Evolutionary conservation across 2,888 invertebrate genomes (phyloP).

Genomic region (Ennomos quercinarius): DNA sequence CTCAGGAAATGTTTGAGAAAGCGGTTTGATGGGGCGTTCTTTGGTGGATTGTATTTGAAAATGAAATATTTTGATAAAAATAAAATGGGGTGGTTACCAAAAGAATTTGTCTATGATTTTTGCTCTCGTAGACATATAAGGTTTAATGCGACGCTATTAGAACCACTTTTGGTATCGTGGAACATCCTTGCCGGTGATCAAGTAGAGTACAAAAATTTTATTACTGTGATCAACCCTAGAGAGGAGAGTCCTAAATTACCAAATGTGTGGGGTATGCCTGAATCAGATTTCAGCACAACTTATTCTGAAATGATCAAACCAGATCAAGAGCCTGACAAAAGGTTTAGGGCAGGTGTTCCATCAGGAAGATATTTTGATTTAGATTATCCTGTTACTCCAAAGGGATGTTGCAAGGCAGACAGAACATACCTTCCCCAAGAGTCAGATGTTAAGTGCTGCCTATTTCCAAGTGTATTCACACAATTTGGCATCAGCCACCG

Average conservation of each 20-base stretch:
- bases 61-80: conserved; percentile 54
- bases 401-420: conserved; percentile 48
- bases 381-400: conserved; percentile 49
- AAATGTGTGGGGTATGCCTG: conserved; percentile 54
- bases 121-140: conserved; percentile 58
- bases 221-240: conserved; percentile 64
- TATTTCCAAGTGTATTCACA: conserved; percentile 52
- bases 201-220: conserved; percentile 69
- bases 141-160: conserved; percentile 61
- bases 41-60: conserved; percentile 44
- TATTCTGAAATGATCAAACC: conserved; percentile 57
- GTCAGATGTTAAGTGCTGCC: conserved; percentile 48
- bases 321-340: conserved; percentile 38
- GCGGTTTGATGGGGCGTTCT: conserved; percentile 43
- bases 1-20: conserved; percentile 52
- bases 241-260: conserved; percentile 53
- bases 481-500: conserved; percentile 49
- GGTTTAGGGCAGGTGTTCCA: conserved; percentile 51
- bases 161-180: conserved; percentile 64
- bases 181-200: conserved; percentile 60
- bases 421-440: conserved; percentile 50
- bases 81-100: conserved; percentile 66
- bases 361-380: conserved; percentile 57
- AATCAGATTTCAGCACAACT: conserved; percentile 52
- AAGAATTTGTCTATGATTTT: conserved; percentile 63